Percentiles rank a stretch among this genome's conserved stretches.
phyloP scores from a whole-genome alignment of 1,140 invertebrate genomes.

The Bombus confusus region DNA sequence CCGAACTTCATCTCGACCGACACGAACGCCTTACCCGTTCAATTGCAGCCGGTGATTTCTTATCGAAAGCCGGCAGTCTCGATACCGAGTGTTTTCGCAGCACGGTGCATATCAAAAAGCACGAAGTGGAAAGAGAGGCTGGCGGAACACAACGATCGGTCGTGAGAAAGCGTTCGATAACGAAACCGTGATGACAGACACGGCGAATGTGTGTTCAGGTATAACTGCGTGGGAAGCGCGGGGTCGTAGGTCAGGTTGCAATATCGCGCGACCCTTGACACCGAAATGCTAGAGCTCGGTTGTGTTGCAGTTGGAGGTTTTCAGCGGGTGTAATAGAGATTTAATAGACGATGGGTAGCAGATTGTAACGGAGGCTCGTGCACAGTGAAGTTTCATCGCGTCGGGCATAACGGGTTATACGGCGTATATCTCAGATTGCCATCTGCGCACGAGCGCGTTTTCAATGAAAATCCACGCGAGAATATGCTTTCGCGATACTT shows the following conservation, averaged over 20 bases:
- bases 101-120: not conserved
- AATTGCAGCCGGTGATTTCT: not conserved
- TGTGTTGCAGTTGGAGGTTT: conserved; percentile 49
- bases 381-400: conserved; percentile 30
- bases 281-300: conserved; percentile 16
- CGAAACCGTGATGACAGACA: conserved; percentile 36
- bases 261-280: conserved; percentile 54
- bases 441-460: conserved; percentile 35
- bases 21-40: not conserved
- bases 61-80: not conserved
- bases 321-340: conserved; percentile 57
- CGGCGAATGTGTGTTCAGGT: conserved; percentile 51
- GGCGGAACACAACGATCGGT: not conserved
- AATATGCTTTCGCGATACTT: not conserved
- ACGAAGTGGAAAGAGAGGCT: not conserved
- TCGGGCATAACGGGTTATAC: conserved; percentile 37
- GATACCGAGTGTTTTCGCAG: not conserved
- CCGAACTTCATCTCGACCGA: not conserved
- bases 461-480: conserved; percentile 29
- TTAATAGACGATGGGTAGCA: conserved; percentile 56
- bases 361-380: conserved; percentile 51
- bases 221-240: conserved; percentile 60
- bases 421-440: conserved; percentile 48
- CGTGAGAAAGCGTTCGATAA: conserved; percentile 40
- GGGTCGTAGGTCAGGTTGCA: conserved; percentile 49